Percentiles rank a stretch among this genome's conserved stretches.
phyloP scores from a whole-genome alignment of 2,113 vertebrate species.

The Merops nubicus region DNA sequence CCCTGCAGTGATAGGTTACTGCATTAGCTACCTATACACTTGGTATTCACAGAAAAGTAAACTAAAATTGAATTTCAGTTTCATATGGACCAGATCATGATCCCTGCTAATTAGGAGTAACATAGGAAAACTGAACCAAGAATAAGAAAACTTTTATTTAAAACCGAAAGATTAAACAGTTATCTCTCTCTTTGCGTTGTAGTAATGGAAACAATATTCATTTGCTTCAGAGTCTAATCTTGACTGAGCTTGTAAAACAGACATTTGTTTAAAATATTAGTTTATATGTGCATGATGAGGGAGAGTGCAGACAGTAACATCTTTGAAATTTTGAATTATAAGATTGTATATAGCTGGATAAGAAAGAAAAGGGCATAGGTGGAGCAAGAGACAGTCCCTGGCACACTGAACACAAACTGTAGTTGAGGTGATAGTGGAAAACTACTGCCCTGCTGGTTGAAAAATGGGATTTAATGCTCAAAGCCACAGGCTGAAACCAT shows the following conservation, averaged over 20 bases:
- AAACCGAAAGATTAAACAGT: conserved; percentile 53
- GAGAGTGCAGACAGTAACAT: background rate
- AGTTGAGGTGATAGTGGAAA: conserved; percentile 28
- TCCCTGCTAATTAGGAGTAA: conserved; percentile 41
- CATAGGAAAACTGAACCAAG: conserved; percentile 16
- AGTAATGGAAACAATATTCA: conserved; percentile 22
- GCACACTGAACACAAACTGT: background rate
- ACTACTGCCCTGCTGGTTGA: conserved; percentile 46
- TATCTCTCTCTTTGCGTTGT: conserved; percentile 46
- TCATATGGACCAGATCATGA: conserved; percentile 6
- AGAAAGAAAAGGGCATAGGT: background rate
- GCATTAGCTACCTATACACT: background rate
- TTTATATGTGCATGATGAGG: conserved; percentile 14
- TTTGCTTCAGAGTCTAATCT: conserved; percentile 24
- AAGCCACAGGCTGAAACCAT: conserved; percentile 50
- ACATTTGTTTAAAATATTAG: background rate
- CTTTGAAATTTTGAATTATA: conserved; percentile 22
- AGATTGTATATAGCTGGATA: background rate
- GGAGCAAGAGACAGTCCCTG: background rate
- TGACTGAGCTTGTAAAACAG: conserved; percentile 18
- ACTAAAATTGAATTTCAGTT: conserved; percentile 26
- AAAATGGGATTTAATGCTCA: conserved; percentile 43
- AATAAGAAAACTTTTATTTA: conserved; percentile 44
- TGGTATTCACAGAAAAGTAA: conserved; percentile 30
- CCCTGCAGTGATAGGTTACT: conserved; percentile 13